These are phyloP conservation scores for Campoplex nolae DNA, from an alignment of 2,888 invertebrate species.

Conservation along the genomic window DNA sequence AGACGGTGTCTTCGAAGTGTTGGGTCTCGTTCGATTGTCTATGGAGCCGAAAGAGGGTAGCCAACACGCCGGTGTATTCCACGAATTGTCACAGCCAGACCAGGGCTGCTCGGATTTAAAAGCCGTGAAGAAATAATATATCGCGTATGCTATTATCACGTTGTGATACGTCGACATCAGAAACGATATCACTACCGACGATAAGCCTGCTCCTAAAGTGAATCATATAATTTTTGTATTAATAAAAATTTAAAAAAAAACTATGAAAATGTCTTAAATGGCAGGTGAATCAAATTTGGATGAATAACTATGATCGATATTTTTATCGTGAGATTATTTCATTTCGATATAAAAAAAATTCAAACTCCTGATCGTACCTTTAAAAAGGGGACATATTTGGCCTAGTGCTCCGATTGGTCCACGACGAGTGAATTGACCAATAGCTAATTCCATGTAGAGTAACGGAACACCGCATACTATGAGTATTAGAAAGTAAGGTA, in stretches of 20 bases:
- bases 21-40: conserved; percentile 88
- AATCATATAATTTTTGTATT: background rate
- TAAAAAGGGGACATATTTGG: conserved; percentile 96
- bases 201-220: conserved; percentile 93
- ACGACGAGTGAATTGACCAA: conserved; percentile 96
- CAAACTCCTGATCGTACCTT: conserved; percentile 87
- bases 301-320: background rate
- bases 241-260: background rate
- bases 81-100: conserved; percentile 92
- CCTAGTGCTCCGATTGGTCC: conserved; percentile 96
- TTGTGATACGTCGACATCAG: conserved; percentile 98
- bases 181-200: conserved; percentile 97
- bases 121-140: conserved; percentile 96
- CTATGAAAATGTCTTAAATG: background rate
- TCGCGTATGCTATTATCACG: conserved; percentile 97
- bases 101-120: conserved; percentile 95
- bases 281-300: background rate
- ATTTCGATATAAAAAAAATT: background rate
- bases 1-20: conserved; percentile 92
- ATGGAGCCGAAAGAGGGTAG: conserved; percentile 86
- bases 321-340: background rate
- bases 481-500: conserved; percentile 97
- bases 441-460: conserved; percentile 96
- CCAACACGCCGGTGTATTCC: conserved; percentile 96
- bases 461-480: conserved; percentile 96